These are phyloP conservation scores for Drosophila sturtevanti DNA, from an alignment of 1,140 invertebrate genomes.

Conservation along the genomic window DNA sequence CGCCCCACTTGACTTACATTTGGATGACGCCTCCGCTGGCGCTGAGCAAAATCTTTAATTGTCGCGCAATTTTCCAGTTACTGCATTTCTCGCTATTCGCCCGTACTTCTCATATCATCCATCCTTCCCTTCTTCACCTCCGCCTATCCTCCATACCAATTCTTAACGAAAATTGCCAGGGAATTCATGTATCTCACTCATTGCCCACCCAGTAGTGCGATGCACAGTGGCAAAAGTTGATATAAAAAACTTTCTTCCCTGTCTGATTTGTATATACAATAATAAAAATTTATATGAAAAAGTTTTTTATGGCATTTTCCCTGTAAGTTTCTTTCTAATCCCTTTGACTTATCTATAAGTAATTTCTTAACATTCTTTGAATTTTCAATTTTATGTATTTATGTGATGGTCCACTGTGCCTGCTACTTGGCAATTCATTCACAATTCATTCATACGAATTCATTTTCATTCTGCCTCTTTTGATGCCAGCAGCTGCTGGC, in stretches of 20 bases:
- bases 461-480: slow-evolving; percentile 30
- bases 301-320: neutral
- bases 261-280: too few relatives aligned
- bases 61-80: slow-evolving; percentile 81
- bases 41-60: slow-evolving; percentile 76
- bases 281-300: neutral
- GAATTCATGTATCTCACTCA: slow-evolving; percentile 69
- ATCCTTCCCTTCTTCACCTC: slow-evolving; percentile 11
- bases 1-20: slow-evolving; percentile 39
- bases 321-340: neutral
- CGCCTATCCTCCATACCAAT: slow-evolving; percentile 1
- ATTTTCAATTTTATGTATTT: neutral
- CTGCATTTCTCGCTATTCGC: slow-evolving; percentile 64
- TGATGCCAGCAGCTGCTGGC: slow-evolving; percentile 42
- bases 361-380: neutral
- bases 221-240: slow-evolving; percentile 38
- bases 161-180: slow-evolving; percentile 55
- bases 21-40: neutral
- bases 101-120: slow-evolving; percentile 31
- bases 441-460: slow-evolving; percentile 51
- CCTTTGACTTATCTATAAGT: neutral
- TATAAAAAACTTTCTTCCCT: too few relatives aligned
- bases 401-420: slow-evolving; percentile 40
- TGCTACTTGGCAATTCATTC: slow-evolving; percentile 29
- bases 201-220: slow-evolving; percentile 30